Conservation (phyloP, 2,888 invertebrate species). For the Tridacna crocea region DNA sequence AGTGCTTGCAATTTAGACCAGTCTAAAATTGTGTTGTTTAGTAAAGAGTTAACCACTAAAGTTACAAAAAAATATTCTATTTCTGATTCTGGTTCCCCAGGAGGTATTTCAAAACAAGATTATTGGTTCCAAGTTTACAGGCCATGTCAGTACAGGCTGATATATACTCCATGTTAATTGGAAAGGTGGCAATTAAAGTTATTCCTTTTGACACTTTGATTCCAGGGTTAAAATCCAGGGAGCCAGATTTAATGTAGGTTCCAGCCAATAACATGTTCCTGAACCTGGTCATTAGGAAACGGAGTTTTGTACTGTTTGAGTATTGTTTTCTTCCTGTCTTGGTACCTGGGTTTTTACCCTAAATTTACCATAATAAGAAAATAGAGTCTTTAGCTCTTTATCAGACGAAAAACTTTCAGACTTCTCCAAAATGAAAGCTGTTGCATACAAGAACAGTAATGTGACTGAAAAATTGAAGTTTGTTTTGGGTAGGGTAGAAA, state of each 20-base stretch:
- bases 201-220: constrained; percentile 24
- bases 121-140: no score
- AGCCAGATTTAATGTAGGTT: not conserved
- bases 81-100: not conserved
- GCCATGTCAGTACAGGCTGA: constrained; percentile 1
- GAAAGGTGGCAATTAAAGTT: constrained; percentile 27
- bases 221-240: not conserved
- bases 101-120: not conserved
- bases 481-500: no score
- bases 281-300: not conserved
- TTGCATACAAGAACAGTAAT: no score
- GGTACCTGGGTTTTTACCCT: no score
- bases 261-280: constrained; percentile 3
- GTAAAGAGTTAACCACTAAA: not conserved
- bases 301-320: not conserved
- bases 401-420: no score
- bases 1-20: no score
- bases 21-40: no score
- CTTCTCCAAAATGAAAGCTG: no score
- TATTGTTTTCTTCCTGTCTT: no score
- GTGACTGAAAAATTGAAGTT: no score
- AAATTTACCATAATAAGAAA: no score
- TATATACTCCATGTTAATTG: constrained; percentile 13
- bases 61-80: not conserved
- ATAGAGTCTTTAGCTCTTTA: no score